Conservation (phyloP, 2,888 invertebrate genomes). For the Drosophila falleni region DNA sequence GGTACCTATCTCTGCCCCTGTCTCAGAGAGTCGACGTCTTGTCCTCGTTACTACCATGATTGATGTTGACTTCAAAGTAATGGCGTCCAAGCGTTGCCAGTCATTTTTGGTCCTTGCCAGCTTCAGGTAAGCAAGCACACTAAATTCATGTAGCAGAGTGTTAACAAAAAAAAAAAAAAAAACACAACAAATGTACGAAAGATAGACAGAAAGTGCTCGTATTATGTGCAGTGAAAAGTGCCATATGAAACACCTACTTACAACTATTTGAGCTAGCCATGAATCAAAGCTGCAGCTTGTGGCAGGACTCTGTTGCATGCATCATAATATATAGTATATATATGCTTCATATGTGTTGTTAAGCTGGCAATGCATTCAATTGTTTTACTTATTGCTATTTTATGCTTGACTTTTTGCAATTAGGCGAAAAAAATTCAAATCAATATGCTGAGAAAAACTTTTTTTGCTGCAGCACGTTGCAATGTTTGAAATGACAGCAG, state of each 20-base stretch:
- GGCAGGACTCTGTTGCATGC: neutral
- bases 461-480: constrained; percentile 68
- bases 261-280: constrained; percentile 2
- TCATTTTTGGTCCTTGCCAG: constrained; percentile 43
- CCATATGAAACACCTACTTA: constrained; percentile 9
- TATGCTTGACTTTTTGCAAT: constrained; percentile 62
- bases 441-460: constrained; percentile 69
- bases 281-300: constrained; percentile 25
- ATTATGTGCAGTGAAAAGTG: constrained; percentile 32
- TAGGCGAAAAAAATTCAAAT: constrained; percentile 72
- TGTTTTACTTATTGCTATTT: constrained; percentile 39
- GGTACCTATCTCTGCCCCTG: neutral
- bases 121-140: constrained; percentile 30
- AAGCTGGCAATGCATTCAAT: constrained; percentile 1
- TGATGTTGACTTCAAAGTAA: constrained; percentile 80
- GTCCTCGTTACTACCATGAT: constrained; percentile 71
- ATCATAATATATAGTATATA: no score
- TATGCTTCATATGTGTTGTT: neutral
- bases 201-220: constrained; percentile 2
- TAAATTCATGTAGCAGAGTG: constrained; percentile 30
- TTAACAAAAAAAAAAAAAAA: constrained; percentile 14
- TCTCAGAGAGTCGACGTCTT: constrained; percentile 41
- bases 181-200: neutral
- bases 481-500: neutral
- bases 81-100: constrained; percentile 58